These are phyloP conservation scores for Pteropus alecto DNA, from an alignment of 2,113 vertebrate genomes.

Conservation along the genomic window DNA sequence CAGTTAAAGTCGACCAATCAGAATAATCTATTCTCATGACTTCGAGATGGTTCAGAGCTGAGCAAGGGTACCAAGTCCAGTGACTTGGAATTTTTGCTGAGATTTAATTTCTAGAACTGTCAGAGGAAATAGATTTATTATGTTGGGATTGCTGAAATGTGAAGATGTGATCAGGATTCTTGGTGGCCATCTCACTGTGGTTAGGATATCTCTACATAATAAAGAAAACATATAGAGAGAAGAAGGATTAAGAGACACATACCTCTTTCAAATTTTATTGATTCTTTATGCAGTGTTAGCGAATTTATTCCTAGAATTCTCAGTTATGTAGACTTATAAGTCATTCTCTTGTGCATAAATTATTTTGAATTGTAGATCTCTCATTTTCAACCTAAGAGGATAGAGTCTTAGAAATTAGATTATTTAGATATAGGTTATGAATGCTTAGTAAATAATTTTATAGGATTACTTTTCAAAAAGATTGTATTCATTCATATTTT, in stretches of 20 bases:
- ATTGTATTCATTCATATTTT: background rate
- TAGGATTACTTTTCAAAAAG: background rate
- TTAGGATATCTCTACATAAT: background rate
- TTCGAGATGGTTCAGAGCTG: background rate
- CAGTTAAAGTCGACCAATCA: background rate
- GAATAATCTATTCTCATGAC: background rate
- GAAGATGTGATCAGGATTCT: background rate
- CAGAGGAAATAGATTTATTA: background rate
- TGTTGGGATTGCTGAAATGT: background rate
- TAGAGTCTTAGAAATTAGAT: background rate
- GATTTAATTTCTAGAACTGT: background rate
- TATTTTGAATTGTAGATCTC: background rate
- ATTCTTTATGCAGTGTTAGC: background rate
- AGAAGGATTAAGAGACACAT: background rate
- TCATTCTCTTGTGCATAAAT: background rate
- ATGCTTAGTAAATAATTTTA: background rate
- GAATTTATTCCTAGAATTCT: background rate
- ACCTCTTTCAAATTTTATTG: background rate
- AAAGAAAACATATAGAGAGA: background rate
- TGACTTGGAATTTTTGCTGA: background rate
- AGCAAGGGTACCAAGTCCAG: background rate
- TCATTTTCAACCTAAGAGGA: background rate
- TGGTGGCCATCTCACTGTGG: too few relatives aligned
- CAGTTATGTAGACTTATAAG: background rate
- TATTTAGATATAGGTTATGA: background rate